phyloP scores from a whole-genome alignment of 2,113 vertebrate genomes.

The Tenrec ecaudatus region DNA sequence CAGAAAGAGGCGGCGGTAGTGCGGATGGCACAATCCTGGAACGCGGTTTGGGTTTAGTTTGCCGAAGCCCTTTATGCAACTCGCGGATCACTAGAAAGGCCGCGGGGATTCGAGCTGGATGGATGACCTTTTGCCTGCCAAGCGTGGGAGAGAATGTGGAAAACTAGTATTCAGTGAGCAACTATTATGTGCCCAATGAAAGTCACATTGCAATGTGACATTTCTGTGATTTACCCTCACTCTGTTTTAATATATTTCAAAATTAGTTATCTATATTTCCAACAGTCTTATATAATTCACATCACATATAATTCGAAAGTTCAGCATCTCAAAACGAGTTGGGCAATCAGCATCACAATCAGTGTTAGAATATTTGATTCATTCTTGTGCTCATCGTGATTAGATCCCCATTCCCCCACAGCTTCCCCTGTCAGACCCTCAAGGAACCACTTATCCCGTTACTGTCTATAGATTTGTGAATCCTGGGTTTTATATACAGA shows the following conservation, averaged over 20 bases:
- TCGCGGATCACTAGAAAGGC: not conserved
- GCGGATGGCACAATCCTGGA: constrained; percentile 25
- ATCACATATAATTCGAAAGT: too few relatives aligned
- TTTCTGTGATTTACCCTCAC: not conserved
- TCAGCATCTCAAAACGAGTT: too few relatives aligned
- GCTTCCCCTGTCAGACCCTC: too few relatives aligned
- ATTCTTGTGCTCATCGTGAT: too few relatives aligned
- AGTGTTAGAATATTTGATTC: too few relatives aligned
- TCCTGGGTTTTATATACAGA: too few relatives aligned
- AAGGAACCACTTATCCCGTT: too few relatives aligned
- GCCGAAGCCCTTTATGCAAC: not conserved
- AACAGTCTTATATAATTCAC: too few relatives aligned
- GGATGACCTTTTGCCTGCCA: not conserved
- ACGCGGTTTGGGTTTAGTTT: not conserved
- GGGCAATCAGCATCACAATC: too few relatives aligned
- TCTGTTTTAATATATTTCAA: constrained; percentile 11
- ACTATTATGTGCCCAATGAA: not conserved
- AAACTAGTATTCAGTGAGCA: not conserved
- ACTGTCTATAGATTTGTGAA: too few relatives aligned
- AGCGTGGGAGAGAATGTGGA: not conserved
- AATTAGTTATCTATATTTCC: not conserved
- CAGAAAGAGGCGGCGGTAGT: constrained; percentile 38
- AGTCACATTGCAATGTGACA: not conserved
- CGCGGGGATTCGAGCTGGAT: not conserved
- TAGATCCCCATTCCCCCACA: too few relatives aligned